A percentile compares a stretch with the other conserved stretches of the same genome.
phyloP scores from a whole-genome alignment of 2,113 vertebrate genomes.

The Oenanthe melanoleuca region DNA sequence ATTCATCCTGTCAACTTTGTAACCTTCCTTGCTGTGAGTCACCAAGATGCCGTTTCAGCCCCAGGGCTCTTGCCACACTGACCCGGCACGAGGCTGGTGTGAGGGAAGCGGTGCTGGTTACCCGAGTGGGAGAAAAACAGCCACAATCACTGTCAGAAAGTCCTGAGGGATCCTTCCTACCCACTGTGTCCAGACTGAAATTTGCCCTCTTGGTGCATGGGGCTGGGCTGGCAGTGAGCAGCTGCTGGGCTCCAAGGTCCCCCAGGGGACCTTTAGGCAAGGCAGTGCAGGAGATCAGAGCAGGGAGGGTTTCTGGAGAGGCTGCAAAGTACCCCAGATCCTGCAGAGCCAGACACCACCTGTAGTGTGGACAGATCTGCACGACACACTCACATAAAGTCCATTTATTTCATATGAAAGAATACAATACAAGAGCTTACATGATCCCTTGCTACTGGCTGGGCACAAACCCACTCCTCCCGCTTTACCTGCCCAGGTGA shows the following conservation, averaged over 20 bases:
- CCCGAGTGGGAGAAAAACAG: accelerated
- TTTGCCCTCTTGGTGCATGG: accelerated
- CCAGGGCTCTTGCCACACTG: background rate
- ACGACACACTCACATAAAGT: accelerated
- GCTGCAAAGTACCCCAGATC: background rate
- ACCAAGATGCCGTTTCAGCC: accelerated
- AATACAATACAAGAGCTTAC: background rate
- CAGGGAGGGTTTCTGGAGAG: background rate
- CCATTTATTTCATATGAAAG: slow-evolving; percentile 44
- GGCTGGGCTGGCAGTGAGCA: background rate
- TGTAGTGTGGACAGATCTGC: accelerated
- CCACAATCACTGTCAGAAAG: accelerated
- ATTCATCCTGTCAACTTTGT: background rate
- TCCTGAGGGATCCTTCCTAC: background rate
- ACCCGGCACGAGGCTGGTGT: background rate
- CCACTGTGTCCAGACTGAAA: background rate
- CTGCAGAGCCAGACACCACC: background rate
- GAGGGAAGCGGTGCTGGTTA: accelerated
- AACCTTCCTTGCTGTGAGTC: background rate
- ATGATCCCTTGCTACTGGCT: background rate
- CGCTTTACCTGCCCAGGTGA: background rate
- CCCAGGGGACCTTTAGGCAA: background rate
- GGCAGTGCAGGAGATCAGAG: background rate
- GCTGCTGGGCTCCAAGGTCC: accelerated
- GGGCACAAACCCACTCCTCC: background rate